Conservation (phyloP, 2,113 vertebrate species). For the Garra rufa region DNA sequence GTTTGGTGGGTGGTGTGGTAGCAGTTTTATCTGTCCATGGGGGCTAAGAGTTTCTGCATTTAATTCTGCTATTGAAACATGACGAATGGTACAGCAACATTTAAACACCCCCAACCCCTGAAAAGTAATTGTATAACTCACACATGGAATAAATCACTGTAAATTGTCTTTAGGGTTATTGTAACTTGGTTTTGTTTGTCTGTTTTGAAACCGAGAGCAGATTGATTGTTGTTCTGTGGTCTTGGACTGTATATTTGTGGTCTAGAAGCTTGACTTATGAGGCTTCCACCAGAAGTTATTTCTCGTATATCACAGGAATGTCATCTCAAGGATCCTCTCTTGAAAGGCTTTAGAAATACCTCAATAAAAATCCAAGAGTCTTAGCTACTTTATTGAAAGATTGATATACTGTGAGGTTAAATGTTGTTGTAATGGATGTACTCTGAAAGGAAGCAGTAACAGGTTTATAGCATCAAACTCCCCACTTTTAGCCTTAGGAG, state of each 20-base stretch:
- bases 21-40: not conserved
- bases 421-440: conserved; percentile 15
- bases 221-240: conserved; percentile 20
- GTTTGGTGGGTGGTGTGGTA: not conserved
- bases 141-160: conserved; percentile 12
- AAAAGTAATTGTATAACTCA: too few relatives aligned
- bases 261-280: conserved; percentile 37
- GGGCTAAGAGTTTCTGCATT: not conserved
- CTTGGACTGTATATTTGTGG: conserved; percentile 12
- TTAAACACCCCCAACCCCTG: not conserved
- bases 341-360: conserved; percentile 37
- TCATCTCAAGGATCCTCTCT: conserved; percentile 47
- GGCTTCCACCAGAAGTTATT: conserved; percentile 54
- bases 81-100: not conserved
- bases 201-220: not conserved
- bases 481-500: not conserved
- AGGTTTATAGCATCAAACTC: conserved; percentile 26
- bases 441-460: conserved; percentile 41
- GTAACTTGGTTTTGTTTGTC: not conserved
- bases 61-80: not conserved
- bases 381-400: conserved; percentile 19
- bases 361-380: conserved; percentile 21
- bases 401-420: conserved; percentile 37
- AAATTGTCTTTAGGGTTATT: not conserved
- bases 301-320: conserved; percentile 55